Conservation (phyloP, 2,888 invertebrate species). For the Luperina nickerlii region DNA sequence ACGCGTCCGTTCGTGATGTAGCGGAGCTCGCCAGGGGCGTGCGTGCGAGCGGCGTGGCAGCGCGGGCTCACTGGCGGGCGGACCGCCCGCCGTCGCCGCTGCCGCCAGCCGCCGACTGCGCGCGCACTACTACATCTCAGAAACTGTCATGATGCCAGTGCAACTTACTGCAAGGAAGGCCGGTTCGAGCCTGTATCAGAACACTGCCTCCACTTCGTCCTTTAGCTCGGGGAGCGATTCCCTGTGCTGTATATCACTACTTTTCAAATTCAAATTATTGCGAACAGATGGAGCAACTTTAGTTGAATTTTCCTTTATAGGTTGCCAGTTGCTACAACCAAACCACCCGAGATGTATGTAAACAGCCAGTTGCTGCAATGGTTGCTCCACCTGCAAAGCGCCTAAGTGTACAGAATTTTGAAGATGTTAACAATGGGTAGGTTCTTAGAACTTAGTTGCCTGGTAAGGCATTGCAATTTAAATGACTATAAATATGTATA, state of each 20-base stretch:
- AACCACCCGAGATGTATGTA: too few relatives aligned
- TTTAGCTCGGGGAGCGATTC: not conserved
- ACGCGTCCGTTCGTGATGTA: constrained; percentile 7
- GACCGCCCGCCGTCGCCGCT: constrained; percentile 19
- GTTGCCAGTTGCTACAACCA: too few relatives aligned
- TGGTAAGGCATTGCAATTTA: too few relatives aligned
- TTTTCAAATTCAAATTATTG: too few relatives aligned
- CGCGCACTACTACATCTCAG: constrained; percentile 25
- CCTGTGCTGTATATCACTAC: not conserved
- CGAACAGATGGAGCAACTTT: too few relatives aligned
- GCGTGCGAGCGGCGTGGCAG: constrained; percentile 22
- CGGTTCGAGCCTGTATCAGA: constrained; percentile 1
- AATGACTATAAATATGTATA: too few relatives aligned
- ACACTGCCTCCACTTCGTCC: not conserved
- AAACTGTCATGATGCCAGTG: constrained; percentile 9
- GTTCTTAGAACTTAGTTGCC: too few relatives aligned
- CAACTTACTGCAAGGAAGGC: constrained; percentile 10
- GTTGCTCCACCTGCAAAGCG: too few relatives aligned
- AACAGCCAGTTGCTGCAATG: too few relatives aligned
- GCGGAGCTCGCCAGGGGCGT: not conserved
- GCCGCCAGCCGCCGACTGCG: constrained; percentile 16
- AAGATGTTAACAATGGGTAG: too few relatives aligned
- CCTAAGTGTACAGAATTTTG: too few relatives aligned
- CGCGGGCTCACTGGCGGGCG: constrained; percentile 32
- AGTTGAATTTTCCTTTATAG: too few relatives aligned